Evolutionary conservation across 2,797 vertebrate species (phyloP), one percentile per base, ranked within the genome.

Genomic region (Vireo griseus): DNA sequence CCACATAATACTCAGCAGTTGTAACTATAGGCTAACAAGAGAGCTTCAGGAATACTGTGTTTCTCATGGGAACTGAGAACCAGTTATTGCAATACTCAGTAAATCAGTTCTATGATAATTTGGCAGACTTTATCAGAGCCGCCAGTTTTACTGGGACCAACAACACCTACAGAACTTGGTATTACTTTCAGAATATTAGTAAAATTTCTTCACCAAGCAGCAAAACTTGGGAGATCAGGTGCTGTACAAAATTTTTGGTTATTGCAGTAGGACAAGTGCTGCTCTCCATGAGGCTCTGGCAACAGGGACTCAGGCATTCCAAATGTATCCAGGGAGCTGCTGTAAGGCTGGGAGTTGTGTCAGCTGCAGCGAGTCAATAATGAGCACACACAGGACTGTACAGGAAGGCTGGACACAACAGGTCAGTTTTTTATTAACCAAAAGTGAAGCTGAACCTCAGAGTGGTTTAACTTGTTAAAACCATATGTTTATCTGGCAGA

Each of bases 371-470:
- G 9, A 95, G 86, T 89, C 74, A 93, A 86, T 55, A 92, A 97
- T 29, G 40, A 94, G 90, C 94, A 95, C 96, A 97, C 84, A 94
- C 76, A 86, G 75, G 76, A 94, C 45, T 44, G 86, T 66, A 97
- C 69, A 92, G 80, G 86, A 95, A 97, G 86, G 96, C 95, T 95
- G 92, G 95, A 97, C 95, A 94, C 86, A 88, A 96, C 96, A 97
- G 95, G 96, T 97, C 97, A 97, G 97, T 85, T 97, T 98, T 96
- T 98, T 98, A 98, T 98, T 98, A 97, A 97, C 92, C 96, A 96
- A 95, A 96, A 97, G 94, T 96, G 85, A 97, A 97, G 96, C 97
- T 90, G 26, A 97, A 96, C 90, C 96, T 94, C 96, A 94, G 96
- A 97, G 91, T 89, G 86, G 93, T 97, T 96, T 94, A 94, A 91